Percentiles rank a stretch among this genome's conserved stretches.
Evolutionary conservation across 2,113 vertebrate genomes (phyloP).

Genomic region (Trichechus manatus): DNA sequence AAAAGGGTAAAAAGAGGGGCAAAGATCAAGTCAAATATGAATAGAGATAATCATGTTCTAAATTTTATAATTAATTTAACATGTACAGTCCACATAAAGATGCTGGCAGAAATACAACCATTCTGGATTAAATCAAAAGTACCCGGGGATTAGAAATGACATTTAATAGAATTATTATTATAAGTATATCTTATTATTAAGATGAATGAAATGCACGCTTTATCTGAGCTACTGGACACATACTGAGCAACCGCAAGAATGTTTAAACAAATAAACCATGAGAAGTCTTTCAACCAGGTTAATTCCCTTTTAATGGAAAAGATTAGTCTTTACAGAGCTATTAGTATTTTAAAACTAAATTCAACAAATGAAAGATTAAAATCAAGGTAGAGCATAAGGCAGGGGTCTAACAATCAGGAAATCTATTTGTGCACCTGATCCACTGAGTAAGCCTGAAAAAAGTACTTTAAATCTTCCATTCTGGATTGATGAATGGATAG

Average conservation of each 20-base stretch:
- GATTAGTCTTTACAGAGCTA: slow-evolving; percentile 59
- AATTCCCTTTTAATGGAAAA: slow-evolving; percentile 67
- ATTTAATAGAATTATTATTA: slow-evolving; percentile 78
- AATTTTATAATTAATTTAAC: slow-evolving; percentile 77
- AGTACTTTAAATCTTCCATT: slow-evolving; percentile 32
- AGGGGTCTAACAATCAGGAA: slow-evolving; percentile 27
- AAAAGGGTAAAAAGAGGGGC: slow-evolving; percentile 75
- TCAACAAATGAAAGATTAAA: slow-evolving; percentile 66
- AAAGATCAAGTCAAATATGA: slow-evolving; percentile 74
- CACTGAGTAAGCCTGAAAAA: slow-evolving; percentile 18
- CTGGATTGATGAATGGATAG: not conserved
- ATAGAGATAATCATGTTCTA: slow-evolving; percentile 68
- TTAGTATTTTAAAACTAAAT: slow-evolving; percentile 69
- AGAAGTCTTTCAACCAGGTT: slow-evolving; percentile 54
- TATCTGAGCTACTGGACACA: slow-evolving; percentile 72
- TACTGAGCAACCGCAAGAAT: slow-evolving; percentile 49
- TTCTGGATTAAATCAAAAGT: slow-evolving; percentile 76
- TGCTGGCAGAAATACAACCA: slow-evolving; percentile 62
- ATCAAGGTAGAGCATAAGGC: slow-evolving; percentile 47
- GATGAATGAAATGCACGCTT: slow-evolving; percentile 67
- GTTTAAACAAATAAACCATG: slow-evolving; percentile 72
- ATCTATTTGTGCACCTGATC: slow-evolving; percentile 6
- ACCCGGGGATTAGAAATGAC: slow-evolving; percentile 64
- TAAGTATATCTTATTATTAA: slow-evolving; percentile 69
- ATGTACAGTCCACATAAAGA: slow-evolving; percentile 65